Evolutionary conservation across 2,888 invertebrate genomes (phyloP).

Genomic region (Artemia sinica): DNA sequence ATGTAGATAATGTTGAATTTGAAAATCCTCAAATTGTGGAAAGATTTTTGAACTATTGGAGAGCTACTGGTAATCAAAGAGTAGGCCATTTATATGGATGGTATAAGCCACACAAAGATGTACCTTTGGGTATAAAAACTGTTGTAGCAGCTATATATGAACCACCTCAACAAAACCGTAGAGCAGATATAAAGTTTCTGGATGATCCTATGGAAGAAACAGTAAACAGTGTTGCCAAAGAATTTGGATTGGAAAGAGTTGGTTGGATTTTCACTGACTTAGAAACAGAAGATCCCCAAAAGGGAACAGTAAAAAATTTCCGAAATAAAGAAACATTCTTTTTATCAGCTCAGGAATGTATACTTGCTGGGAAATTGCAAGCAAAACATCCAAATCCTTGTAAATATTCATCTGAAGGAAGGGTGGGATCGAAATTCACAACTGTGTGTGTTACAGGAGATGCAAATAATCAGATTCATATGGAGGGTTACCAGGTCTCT

Average conservation of each 20-base stretch:
- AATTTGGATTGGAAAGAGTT: conserved; percentile 59
- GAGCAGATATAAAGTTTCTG: conserved; percentile 50
- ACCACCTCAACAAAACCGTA: conserved; percentile 73
- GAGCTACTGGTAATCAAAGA: conserved; percentile 78
- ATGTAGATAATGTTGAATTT: conserved; percentile 90
- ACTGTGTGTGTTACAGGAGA: conserved; percentile 73
- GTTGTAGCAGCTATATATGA: conserved; percentile 88
- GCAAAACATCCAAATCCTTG: conserved; percentile 78
- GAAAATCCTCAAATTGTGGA: conserved; percentile 89
- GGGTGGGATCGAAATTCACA: conserved; percentile 92
- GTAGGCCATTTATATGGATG: conserved; percentile 79
- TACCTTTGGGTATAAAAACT: conserved; percentile 74
- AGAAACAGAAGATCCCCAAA: conserved; percentile 59
- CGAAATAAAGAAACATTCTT: conserved; percentile 49
- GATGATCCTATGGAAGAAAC: conserved; percentile 50
- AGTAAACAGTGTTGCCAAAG: conserved; percentile 54
- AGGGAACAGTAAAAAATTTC: conserved; percentile 56
- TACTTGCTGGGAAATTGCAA: conserved; percentile 86
- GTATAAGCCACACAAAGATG: conserved; percentile 48
- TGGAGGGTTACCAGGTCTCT: conserved; percentile 98
- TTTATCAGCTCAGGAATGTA: conserved; percentile 92
- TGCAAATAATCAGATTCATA: conserved; percentile 62
- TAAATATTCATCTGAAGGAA: conserved; percentile 63
- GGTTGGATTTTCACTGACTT: conserved; percentile 99
- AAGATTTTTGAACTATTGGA: conserved; percentile 90